Evolutionary conservation across 2,888 invertebrate species (phyloP), one percentile per base, ranked within the genome.

Genomic region (Amiota mariae): DNA sequence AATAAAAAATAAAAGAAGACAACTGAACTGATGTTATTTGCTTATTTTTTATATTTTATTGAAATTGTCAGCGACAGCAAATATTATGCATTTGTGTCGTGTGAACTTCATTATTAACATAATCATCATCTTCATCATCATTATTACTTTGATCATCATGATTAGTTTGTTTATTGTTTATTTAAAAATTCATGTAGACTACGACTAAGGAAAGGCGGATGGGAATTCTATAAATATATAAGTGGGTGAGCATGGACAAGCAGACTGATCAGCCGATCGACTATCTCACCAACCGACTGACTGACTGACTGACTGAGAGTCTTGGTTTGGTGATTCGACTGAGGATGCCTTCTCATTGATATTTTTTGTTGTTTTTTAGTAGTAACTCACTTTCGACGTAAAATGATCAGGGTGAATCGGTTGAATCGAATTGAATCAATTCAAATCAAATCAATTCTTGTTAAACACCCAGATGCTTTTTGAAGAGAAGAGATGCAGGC

Each of bases 51-150:
- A 3, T 68, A 10, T n/a, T 20, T 51, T 3, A 15, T 54, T 54
- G 20, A 49, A 20, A 36, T 48, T 67, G 49, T 36, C 48, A 66
- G 11, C 4, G 20, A 59, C 59, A 20, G 46, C 57, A 59, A 76
- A 78, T 81, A 77, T 79, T 82, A 81, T 81, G 81, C 78, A 82
- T 80, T 79, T 73, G 79, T 81, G 79, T 80, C 81, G 80, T 76
- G 74, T 49, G 20, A 71, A 59, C 49, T 12, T 59, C 59, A 51
- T 51, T n/a, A 36, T 49, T 6, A 56, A 11, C 70, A 56, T 13
- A 47, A 66, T 18, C 57, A 66, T 47, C 68, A 49, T 71, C 73
- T 76, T 75, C 77, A 67, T 49, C 75, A 77, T 78, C 78, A 73
- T 70, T 73, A 73, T 74, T 77, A 78, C 77, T n/a, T 8, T n/a